These are phyloP conservation scores for Micromys minutus DNA, from an alignment of 2,113 vertebrate species.

Conservation along the genomic window DNA sequence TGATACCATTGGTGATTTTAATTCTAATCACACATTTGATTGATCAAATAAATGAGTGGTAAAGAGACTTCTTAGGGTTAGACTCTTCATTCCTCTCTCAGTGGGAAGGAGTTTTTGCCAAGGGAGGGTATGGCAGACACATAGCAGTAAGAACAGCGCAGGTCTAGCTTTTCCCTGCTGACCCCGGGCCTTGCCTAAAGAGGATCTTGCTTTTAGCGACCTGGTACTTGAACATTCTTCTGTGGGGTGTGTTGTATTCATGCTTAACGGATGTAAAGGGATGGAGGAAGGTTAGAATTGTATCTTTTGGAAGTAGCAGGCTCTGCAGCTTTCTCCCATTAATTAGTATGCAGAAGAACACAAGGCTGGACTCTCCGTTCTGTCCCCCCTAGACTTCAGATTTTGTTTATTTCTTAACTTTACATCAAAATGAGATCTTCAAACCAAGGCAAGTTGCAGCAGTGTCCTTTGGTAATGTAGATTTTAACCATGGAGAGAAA, in stretches of 20 bases:
- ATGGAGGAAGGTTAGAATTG: conserved; percentile 32
- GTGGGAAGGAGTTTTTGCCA: conserved; percentile 64
- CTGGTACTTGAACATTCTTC: conserved; percentile 45
- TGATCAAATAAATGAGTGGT: conserved; percentile 87
- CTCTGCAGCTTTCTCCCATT: background rate
- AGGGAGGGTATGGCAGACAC: background rate
- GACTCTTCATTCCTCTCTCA: conserved; percentile 75
- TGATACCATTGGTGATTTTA: conserved; percentile 88
- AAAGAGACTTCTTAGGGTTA: conserved; percentile 86
- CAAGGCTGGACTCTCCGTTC: background rate
- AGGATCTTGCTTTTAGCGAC: background rate
- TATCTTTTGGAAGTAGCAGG: conserved; percentile 37
- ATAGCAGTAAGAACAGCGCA: background rate
- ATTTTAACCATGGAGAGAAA: background rate
- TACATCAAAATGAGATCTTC: background rate
- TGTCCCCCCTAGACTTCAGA: background rate
- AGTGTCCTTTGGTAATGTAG: background rate
- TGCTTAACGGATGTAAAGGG: conserved; percentile 34
- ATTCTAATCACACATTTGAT: conserved; percentile 90
- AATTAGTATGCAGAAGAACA: background rate
- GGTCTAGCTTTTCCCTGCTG: background rate
- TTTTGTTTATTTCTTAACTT: conserved; percentile 15
- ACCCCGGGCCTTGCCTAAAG: background rate
- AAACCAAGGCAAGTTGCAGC: background rate
- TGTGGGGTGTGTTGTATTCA: conserved; percentile 32